Conservation (phyloP, 1,140 invertebrate species). For the Leptinotarsa lineolata region DNA sequence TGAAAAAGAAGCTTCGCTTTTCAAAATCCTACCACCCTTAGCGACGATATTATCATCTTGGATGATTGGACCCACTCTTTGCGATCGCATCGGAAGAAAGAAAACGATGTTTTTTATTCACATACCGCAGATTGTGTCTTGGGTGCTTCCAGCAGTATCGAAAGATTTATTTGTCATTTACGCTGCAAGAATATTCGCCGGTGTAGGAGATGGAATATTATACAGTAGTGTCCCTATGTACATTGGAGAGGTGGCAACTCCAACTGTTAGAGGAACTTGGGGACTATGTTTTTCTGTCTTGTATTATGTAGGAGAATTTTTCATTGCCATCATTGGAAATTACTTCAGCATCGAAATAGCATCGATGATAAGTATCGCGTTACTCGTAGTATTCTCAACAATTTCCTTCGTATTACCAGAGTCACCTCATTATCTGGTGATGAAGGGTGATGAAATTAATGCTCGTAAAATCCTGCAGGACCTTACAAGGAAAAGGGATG, state of each 20-base stretch:
- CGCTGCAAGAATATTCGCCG: slow-evolving; percentile 38
- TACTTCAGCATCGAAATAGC: slow-evolving; percentile 29
- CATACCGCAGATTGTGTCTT: slow-evolving; percentile 23
- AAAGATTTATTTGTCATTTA: slow-evolving; percentile 51
- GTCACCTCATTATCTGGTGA: slow-evolving; percentile 48
- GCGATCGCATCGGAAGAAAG: slow-evolving; percentile 44
- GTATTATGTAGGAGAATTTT: slow-evolving; percentile 57
- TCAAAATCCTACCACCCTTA: slow-evolving; percentile 29
- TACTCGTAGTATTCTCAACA: slow-evolving; percentile 42
- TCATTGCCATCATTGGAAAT: slow-evolving; percentile 51
- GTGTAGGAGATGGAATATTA: slow-evolving; percentile 40
- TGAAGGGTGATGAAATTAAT: slow-evolving; percentile 34
- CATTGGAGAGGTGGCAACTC: slow-evolving; percentile 44
- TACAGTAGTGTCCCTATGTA: slow-evolving; percentile 42
- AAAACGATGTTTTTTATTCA: slow-evolving; percentile 23
- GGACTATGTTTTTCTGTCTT: slow-evolving; percentile 57
- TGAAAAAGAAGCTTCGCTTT: slow-evolving; percentile 26
- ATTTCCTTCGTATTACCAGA: slow-evolving; percentile 38
- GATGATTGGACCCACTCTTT: neutral
- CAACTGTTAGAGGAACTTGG: slow-evolving; percentile 42
- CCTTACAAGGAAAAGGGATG: slow-evolving; percentile 33
- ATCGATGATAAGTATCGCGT: slow-evolving; percentile 28
- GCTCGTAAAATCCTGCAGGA: slow-evolving; percentile 31
- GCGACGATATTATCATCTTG: neutral
- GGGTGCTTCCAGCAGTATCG: slow-evolving; percentile 22